Percentiles rank a stretch among this genome's conserved stretches.
Evolutionary conservation across 2,113 vertebrate genomes (phyloP).

Genomic region (Polypterus senegalus): DNA sequence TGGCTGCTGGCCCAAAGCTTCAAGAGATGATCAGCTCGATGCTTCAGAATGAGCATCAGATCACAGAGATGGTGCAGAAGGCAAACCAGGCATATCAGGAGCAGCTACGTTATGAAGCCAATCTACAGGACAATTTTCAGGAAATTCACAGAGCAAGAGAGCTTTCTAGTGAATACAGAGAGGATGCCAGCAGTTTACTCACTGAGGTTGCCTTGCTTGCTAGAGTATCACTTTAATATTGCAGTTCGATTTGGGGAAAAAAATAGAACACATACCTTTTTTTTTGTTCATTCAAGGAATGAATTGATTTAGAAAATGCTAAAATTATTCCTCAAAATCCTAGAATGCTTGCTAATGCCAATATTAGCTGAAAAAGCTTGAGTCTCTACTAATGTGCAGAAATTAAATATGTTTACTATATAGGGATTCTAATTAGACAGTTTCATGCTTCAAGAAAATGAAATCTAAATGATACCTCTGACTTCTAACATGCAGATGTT

Average conservation of each 20-base stretch:
- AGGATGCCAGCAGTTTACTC: conserved; percentile 31
- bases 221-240: conserved; percentile 24
- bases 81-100: conserved; percentile 35
- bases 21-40: conserved; percentile 35
- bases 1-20: conserved; percentile 25
- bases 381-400: too few relatives aligned
- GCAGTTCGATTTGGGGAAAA: too few relatives aligned
- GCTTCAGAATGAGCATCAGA: conserved; percentile 31
- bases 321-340: not conserved
- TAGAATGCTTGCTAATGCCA: too few relatives aligned
- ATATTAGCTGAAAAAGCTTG: too few relatives aligned
- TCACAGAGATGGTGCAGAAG: conserved; percentile 23
- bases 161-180: conserved; percentile 26
- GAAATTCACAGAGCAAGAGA: conserved; percentile 40
- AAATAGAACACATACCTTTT: not conserved
- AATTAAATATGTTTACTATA: too few relatives aligned
- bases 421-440: too few relatives aligned
- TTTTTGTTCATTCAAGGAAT: not conserved
- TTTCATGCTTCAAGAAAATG: too few relatives aligned
- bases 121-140: conserved; percentile 41
- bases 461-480: too few relatives aligned
- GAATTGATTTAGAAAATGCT: not conserved
- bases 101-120: conserved; percentile 25
- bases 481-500: too few relatives aligned
- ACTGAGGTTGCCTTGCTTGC: conserved; percentile 38